phyloP scores from a whole-genome alignment of 2,797 vertebrate genomes.

The Delichon dasypus region DNA sequence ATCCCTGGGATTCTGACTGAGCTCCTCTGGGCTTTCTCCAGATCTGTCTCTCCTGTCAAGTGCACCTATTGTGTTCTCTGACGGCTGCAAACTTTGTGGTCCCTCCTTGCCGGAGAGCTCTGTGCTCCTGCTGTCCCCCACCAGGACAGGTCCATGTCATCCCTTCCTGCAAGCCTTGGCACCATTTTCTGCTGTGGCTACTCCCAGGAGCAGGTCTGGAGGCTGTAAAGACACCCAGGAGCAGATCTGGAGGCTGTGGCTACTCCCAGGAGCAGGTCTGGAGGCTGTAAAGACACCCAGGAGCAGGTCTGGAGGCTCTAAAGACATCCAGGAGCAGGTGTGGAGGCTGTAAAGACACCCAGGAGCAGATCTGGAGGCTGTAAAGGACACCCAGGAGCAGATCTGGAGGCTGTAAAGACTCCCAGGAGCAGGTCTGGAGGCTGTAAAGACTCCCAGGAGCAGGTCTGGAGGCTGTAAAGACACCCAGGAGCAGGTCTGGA shows the following conservation, averaged over 20 bases:
- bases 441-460: not conserved
- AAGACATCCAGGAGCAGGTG: not conserved
- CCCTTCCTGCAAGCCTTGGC: not conserved
- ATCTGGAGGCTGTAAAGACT: not conserved
- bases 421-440: not conserved
- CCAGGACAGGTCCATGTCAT: not conserved
- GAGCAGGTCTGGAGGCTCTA: not conserved
- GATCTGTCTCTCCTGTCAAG: not conserved
- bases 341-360: not conserved
- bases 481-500: not conserved
- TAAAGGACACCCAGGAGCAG: not conserved
- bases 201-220: not conserved
- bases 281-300: not conserved
- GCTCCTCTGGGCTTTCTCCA: conserved; percentile 35
- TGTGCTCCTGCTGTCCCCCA: not conserved
- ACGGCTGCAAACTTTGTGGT: not conserved
- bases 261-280: too few species aligned
- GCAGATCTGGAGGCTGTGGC: not conserved
- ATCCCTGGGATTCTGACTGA: not conserved
- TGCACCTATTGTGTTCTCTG: not conserved
- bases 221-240: not conserved
- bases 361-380: not conserved
- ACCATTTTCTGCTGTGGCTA: not conserved
- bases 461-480: not conserved
- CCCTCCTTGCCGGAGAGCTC: not conserved